Evolutionary conservation across 2,113 vertebrate species (phyloP).

Genomic region (Gopherus flavomarginatus): DNA sequence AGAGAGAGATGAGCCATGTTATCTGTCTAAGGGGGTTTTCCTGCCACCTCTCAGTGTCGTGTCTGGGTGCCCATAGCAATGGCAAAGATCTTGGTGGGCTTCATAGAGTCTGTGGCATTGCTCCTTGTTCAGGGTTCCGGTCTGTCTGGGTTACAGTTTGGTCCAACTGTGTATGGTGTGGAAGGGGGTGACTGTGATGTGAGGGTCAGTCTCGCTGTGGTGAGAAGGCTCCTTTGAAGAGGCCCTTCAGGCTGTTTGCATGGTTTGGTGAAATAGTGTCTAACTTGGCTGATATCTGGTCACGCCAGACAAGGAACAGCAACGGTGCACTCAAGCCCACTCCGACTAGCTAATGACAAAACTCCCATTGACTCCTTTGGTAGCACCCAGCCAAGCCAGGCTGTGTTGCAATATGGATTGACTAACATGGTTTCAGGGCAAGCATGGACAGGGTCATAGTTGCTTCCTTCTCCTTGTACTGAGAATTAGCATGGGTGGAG

Average conservation of each 20-base stretch:
- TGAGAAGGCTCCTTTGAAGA: neutral
- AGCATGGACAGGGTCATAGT: neutral
- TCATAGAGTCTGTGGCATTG: neutral
- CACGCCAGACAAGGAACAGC: neutral
- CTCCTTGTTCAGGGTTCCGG: neutral
- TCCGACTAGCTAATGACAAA: neutral
- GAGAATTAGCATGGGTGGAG: neutral
- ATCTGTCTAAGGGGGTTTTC: neutral
- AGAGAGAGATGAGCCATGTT: neutral
- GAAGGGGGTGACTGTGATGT: neutral
- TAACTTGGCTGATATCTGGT: neutral
- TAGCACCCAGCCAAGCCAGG: neutral
- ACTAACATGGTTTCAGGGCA: neutral
- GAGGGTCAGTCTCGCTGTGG: neutral
- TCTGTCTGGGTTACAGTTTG: neutral
- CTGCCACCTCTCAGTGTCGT: neutral
- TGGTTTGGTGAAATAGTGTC: neutral
- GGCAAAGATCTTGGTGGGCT: neutral
- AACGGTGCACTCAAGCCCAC: neutral
- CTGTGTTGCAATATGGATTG: slow-evolving; percentile 31
- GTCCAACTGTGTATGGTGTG: neutral
- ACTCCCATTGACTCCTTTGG: neutral
- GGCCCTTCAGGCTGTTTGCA: neutral
- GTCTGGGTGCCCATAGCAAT: neutral
- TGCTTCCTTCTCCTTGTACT: neutral